Base-by-base conservation (phyloP, 2,888 invertebrate genomes). In the Melipona bicolor region DNA sequence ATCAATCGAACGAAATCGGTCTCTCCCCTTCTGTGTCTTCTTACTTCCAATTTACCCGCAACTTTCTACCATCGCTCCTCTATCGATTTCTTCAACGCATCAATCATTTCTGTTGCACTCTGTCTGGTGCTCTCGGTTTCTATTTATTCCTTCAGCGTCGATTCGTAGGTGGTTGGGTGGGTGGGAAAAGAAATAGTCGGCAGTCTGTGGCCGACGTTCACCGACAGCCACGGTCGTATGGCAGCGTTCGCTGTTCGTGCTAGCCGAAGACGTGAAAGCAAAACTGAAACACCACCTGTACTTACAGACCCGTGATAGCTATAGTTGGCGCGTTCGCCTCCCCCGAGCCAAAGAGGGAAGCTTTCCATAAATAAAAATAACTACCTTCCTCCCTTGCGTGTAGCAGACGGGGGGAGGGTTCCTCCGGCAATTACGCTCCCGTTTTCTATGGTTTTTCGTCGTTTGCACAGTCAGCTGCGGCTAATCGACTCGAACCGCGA, bases 281-380 rank as follows among this genome's bases (percentile, higher is more conserved):
- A 72, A 69, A 75, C 81, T 69, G 75, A 86, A 78, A 79, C 85
- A 89, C 88, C 89, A 88, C 88, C 88, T 90, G 89, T 89, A 87
- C 83, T 89, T 86, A 77, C 61, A 81, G 50, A 74, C 76, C 83
- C 79, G 72, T 11, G 19, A 21, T 43, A 50, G 69, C 74, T 88
- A 87, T 85, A 85, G 85, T 85, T 88, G 88, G 79, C 27, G 67
- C n/a, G 61, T 43, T 77, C 81, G 70, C 79, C 79, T 52, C 83
- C 79, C 64, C 85, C 81, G 73, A 72, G 80, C 79, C 59, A 24
- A 54, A 64, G 24, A 59, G 65, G 79, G 77, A 79, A 72, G 65
- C 72, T 82, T 82, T 82, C 81, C 81, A 82, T 85, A 87, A 87
- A 87, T 88, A 88, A 84, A 86, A 87, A 82, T 81, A 84, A 83